Evolutionary conservation across 2,888 invertebrate species (phyloP), one percentile per base, ranked within the genome.

Genomic region (Platyscelio sp.): DNA sequence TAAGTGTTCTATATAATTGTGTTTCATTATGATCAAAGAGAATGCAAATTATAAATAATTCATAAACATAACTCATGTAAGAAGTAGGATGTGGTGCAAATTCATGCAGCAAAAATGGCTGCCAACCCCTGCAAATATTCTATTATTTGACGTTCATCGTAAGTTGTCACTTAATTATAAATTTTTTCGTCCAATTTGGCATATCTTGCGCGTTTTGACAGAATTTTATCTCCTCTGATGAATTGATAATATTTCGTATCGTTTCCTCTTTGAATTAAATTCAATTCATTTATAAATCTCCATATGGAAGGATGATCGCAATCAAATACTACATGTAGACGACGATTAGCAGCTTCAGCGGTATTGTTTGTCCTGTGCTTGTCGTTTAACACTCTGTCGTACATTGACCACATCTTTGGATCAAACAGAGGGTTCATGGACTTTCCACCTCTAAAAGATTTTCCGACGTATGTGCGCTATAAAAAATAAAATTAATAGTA

Each of bases 251-350:
- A 61, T 24, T 40, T 61, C 2, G 6, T 13, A 24, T 40, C 40
- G 9, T 61, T 61, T 22, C 61, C 22, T 58, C 33, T 40, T 18
- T 61, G 61, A 15, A 61, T 24, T 3, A 15, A 2, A 2, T 15
- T 20, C 15, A 61, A 40, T 15, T 24, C 24, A 29, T 61, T 15
- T 13, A 40, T 61, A 24, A 40, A 61, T 38, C 24, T 61, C 61
- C 40, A 22, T 40, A 38, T 27, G 13, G 29, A 40, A 1, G 40
- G 29, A 24, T 61, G 40, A 1, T 61, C 9, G 18, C 15, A 15
- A 29, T 61, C 61, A 29, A 61, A 61, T 15, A 22, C 22, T 61
- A 40, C 13, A 40, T 61, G 38, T 15, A 61, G 40, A n/a, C 40
- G 22, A 15, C 61, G 22, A 13, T 40, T 61, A 15, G 38, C 40